These are phyloP conservation scores for Atrina japonica DNA, from an alignment of 2,888 invertebrate genomes.

Conservation along the genomic window DNA sequence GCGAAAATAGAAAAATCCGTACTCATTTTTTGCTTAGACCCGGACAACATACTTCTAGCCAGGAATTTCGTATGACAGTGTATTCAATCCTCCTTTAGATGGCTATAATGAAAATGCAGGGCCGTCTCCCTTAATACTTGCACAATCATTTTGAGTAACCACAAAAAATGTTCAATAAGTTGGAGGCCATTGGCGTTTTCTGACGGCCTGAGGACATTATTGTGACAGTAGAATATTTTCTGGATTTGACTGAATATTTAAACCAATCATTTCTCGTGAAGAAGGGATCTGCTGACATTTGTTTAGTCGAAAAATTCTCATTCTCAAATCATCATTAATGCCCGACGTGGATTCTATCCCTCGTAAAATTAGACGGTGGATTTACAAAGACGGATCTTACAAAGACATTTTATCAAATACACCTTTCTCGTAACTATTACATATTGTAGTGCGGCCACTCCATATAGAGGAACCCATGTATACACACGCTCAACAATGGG, in stretches of 20 bases:
- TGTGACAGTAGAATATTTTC: constrained; percentile 42
- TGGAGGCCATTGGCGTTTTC: constrained; percentile 57
- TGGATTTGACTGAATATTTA: too few relatives aligned
- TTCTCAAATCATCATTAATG: constrained; percentile 48
- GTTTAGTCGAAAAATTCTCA: constrained; percentile 57
- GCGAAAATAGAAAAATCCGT: too few relatives aligned
- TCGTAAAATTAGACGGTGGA: constrained; percentile 43
- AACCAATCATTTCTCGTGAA: constrained; percentile 61
- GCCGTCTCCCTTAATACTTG: constrained; percentile 49
- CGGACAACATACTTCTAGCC: too few relatives aligned
- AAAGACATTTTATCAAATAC: constrained; percentile 50
- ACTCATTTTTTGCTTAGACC: too few relatives aligned
- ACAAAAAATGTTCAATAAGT: constrained; percentile 50
- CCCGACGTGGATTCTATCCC: constrained; percentile 42
- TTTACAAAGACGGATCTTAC: constrained; percentile 45
- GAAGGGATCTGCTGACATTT: constrained; percentile 45
- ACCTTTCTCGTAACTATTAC: constrained; percentile 32
- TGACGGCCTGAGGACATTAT: constrained; percentile 47
- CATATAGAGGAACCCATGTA: constrained; percentile 42
- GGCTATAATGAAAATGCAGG: constrained; percentile 54
- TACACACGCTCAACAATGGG: constrained; percentile 48
- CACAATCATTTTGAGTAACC: constrained; percentile 42
- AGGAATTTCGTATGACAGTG: too few relatives aligned
- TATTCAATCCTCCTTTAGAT: background rate
- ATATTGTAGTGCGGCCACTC: constrained; percentile 41